phyloP scores from a whole-genome alignment of 2,113 vertebrate genomes.

The Pontoporia blainvillei region DNA sequence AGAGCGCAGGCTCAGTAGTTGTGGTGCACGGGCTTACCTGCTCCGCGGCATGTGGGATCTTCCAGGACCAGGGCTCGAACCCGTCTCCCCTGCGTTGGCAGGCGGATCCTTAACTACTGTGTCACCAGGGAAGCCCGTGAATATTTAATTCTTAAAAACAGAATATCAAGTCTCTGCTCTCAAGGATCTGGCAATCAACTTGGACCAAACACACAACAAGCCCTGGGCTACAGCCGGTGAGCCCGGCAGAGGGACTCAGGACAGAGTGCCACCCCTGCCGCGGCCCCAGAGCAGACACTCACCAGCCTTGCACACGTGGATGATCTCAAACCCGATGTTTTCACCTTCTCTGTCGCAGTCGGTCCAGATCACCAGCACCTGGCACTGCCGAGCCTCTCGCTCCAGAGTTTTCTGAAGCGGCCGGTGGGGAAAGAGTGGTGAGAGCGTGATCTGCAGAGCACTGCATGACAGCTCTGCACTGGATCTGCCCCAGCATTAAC shows the following conservation, averaged over 20 bases:
- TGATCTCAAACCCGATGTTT: constrained; percentile 97
- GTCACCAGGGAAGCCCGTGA: too few relatives aligned
- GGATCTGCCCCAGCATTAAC: background rate
- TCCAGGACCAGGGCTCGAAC: too few relatives aligned
- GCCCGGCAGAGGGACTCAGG: background rate
- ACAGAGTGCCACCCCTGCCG: background rate
- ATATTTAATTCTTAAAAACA: background rate
- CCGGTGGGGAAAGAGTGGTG: background rate
- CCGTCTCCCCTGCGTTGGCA: too few relatives aligned
- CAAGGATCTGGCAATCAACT: background rate
- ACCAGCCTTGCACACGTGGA: constrained; percentile 96
- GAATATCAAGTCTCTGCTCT: background rate
- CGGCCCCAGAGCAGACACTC: background rate
- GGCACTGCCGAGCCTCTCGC: constrained; percentile 89
- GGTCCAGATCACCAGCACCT: constrained; percentile 96
- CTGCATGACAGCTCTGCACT: background rate
- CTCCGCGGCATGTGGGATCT: too few relatives aligned
- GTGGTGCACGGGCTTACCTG: too few relatives aligned
- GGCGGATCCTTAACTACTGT: too few relatives aligned
- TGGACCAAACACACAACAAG: background rate
- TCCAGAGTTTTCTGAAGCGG: constrained; percentile 89
- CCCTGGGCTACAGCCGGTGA: background rate
- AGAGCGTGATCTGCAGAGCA: background rate
- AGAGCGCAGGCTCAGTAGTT: too few relatives aligned
- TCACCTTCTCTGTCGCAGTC: constrained; percentile 98